Percentiles rank a stretch among this genome's conserved stretches.
Evolutionary conservation across 1,140 invertebrate species (phyloP).

Genomic region (Sminthurinus signatus): DNA sequence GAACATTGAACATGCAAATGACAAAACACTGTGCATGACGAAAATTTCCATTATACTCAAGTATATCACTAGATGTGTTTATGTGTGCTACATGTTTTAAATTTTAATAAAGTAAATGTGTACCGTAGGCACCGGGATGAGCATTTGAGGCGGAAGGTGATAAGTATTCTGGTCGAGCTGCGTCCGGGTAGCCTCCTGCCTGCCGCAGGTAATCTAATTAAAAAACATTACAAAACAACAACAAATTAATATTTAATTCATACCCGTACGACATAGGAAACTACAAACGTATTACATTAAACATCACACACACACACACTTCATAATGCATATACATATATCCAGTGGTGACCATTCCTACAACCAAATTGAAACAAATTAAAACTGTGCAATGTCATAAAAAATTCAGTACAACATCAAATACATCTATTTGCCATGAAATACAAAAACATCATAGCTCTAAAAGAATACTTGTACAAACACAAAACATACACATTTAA

Average conservation of each 20-base stretch:
- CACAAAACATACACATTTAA: neutral
- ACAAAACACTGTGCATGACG: too few species aligned
- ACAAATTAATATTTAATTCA: constrained; percentile 17
- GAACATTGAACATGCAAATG: too few species aligned
- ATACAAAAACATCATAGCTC: neutral
- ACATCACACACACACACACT: constrained; percentile 5
- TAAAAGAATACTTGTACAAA: neutral
- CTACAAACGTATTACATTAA: too few species aligned
- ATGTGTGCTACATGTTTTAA: too few species aligned
- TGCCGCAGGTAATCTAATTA: constrained; percentile 54
- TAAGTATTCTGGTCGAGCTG: constrained; percentile 62
- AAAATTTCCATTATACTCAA: too few species aligned
- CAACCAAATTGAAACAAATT: too few species aligned
- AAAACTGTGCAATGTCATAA: too few species aligned
- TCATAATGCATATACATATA: neutral
- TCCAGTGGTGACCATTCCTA: neutral
- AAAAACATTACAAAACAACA: constrained; percentile 17
- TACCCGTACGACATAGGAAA: too few species aligned
- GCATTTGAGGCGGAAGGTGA: constrained; percentile 62
- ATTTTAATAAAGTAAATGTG: too few species aligned
- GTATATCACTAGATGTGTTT: too few species aligned
- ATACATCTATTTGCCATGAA: neutral
- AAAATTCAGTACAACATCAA: neutral
- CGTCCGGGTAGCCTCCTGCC: constrained; percentile 49
- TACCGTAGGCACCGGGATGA: constrained; percentile 58